Base-by-base conservation (phyloP, 2,797 vertebrate species). In the Brotula barbata region DNA sequence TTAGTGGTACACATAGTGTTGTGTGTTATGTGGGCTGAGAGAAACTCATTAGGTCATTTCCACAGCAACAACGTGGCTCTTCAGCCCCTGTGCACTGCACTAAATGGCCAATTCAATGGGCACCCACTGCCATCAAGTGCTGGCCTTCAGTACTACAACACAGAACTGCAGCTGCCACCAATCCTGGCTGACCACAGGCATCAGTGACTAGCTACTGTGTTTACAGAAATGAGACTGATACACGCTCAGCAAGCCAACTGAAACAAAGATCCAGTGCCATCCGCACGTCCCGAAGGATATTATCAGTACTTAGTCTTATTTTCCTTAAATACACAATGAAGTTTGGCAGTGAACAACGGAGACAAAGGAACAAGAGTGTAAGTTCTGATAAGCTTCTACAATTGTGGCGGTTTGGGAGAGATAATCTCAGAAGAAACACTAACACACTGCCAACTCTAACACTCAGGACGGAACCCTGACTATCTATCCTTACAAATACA, bases 41-140 rank as follows among this genome's bases (percentile, higher is more conserved):
- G 55, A 65, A 87, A 81, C 62, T 75, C 74, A 88, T 89, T 88
- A 82, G 86, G 89, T 91, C 89, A 91, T 77, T 86, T 85, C 89
- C 81, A 85, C 87, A 84, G 85, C 82, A 92, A 90, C 87, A 88
- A 80, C 72, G 65, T 68, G 64, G 63, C 76, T 74, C 81, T 82
- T 64, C 58, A 71, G 59, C 37, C 55, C 48, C 56, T 48, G 28
- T 68, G 64, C 21, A 55, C 53, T 61, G 66, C 73, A 60, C 57
- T 53, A 51, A 45, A 7, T 22, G 56, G 64, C 51, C 53, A 47
- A 77, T 87, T 78, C 58, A 50, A 69, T 82, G 79, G 83, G 78
- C 74, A 68, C 71, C 73, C 82, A 90, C 82, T 91, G 89, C 91
- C 91, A 89, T 83, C 92, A 89, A 89, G 90, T 89, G 91, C 49